Conservation (phyloP, 35 echinoderm and acorn worm species). For the Amphiura filiformis region DNA sequence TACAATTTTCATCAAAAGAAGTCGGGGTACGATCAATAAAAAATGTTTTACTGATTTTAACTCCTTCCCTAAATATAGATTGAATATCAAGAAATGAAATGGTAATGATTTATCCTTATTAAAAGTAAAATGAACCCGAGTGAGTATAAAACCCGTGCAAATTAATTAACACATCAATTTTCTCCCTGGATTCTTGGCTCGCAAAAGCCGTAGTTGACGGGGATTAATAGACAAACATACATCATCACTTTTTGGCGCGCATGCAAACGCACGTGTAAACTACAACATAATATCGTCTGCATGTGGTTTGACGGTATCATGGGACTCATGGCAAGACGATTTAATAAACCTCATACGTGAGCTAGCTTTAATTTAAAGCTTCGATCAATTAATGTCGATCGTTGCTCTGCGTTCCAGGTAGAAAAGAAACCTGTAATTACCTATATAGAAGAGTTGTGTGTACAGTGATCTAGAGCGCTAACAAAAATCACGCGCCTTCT, state of each 20-base stretch:
- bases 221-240: neutral
- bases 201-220: neutral
- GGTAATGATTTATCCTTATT: too few relatives aligned
- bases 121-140: too few relatives aligned
- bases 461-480: too few relatives aligned
- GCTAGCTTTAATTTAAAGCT: conserved; percentile 1
- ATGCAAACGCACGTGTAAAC: conserved; percentile 7
- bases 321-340: neutral
- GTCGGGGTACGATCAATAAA: too few relatives aligned
- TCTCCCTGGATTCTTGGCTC: neutral
- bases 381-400: conserved; percentile 11
- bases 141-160: too few relatives aligned
- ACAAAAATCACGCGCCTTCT: too few relatives aligned
- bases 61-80: too few relatives aligned
- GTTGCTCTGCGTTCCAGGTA: neutral
- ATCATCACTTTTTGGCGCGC: conserved; percentile 1
- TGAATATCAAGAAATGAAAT: too few relatives aligned
- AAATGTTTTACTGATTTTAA: too few relatives aligned
- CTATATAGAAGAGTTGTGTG: too few relatives aligned
- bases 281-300: conserved; percentile 14
- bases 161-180: neutral
- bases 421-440: too few relatives aligned
- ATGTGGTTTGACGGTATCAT: neutral
- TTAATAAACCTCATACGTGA: neutral
- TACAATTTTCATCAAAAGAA: too few relatives aligned